Evolutionary conservation across 2,888 invertebrate genomes (phyloP).

Genomic region (Diaprepes abbreviatus): DNA sequence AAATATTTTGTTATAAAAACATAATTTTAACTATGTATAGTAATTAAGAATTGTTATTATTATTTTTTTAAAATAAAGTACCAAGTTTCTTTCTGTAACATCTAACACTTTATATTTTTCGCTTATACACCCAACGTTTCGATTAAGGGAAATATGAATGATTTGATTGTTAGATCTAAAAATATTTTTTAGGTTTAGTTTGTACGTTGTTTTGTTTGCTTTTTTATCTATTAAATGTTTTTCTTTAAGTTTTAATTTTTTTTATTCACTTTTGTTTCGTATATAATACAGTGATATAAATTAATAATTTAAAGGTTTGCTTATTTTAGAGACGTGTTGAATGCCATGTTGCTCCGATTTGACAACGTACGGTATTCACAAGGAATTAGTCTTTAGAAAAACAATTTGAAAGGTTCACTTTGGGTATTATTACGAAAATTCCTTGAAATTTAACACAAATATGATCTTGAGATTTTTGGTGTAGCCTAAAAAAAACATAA

Average conservation of each 20-base stretch:
- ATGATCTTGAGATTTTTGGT: too few species aligned
- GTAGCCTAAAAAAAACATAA: too few species aligned
- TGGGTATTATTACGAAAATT: too few species aligned
- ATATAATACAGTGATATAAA: conserved; percentile 10
- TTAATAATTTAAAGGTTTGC: background rate
- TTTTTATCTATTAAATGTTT: conserved; percentile 2
- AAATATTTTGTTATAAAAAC: background rate
- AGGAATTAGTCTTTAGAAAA: too few species aligned
- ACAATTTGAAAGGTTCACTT: too few species aligned
- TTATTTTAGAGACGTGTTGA: background rate
- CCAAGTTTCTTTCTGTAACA: background rate
- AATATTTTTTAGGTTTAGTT: conserved; percentile 8
- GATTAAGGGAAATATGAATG: too few species aligned
- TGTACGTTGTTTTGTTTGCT: conserved; percentile 5
- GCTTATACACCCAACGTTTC: too few species aligned
- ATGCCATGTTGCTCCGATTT: too few species aligned
- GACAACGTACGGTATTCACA: too few species aligned
- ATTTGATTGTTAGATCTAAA: background rate
- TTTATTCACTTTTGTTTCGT: background rate
- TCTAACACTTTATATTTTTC: background rate
- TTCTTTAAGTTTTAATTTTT: conserved; percentile 1
- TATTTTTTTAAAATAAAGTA: conserved; percentile 3
- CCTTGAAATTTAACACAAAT: too few species aligned
- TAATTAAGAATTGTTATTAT: background rate
- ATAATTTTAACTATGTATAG: background rate